These are phyloP conservation scores for Dinocampus coccinellae DNA, from an alignment of 2,888 invertebrate species.

Conservation along the genomic window DNA sequence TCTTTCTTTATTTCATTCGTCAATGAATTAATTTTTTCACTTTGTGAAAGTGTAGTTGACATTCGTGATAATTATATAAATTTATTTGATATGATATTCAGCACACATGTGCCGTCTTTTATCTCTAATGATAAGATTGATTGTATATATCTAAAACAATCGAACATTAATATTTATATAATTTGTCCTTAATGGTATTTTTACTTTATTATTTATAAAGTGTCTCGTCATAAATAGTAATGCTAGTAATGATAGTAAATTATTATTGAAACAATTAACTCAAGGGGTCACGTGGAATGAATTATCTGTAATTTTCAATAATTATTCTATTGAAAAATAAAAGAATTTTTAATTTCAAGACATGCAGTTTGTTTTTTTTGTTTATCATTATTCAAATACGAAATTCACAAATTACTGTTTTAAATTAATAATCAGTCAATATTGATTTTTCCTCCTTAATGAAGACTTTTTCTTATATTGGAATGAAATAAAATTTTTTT, in stretches of 20 bases:
- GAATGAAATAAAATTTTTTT: neutral
- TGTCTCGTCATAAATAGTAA: neutral
- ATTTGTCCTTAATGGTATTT: neutral
- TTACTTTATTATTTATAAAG: neutral
- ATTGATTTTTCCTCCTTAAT: neutral
- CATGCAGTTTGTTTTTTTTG: no score
- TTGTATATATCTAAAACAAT: no score
- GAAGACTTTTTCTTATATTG: neutral
- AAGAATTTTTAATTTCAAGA: no score
- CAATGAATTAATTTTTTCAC: neutral
- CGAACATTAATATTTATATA: no score
- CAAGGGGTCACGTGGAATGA: neutral
- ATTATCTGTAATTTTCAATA: neutral
- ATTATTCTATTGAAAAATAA: neutral
- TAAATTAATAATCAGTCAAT: neutral
- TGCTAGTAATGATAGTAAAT: neutral
- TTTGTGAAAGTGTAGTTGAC: no score
- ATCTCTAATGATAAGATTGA: no score
- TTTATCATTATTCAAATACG: neutral
- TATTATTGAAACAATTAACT: neutral
- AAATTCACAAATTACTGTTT: neutral
- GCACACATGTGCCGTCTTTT: neutral
- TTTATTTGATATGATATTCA: neutral
- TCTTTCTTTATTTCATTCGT: neutral
- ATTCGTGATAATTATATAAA: neutral